Conservation (phyloP, 2,113 vertebrate genomes). For the Hyla sarda region DNA sequence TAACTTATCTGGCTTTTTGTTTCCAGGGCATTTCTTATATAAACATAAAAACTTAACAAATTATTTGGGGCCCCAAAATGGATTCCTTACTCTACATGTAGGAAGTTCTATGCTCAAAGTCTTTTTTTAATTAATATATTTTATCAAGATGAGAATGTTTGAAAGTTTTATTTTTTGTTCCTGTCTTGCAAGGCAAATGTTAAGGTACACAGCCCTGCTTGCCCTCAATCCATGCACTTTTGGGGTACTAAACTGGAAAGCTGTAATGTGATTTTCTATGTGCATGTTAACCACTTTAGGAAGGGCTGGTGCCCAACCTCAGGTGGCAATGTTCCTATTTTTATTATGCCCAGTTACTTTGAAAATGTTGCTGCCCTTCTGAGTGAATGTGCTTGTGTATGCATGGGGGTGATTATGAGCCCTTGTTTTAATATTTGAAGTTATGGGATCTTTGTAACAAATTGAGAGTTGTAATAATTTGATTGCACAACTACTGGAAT, state of each 20-base stretch:
- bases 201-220: neutral
- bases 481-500: constrained; percentile 87
- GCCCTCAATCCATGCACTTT: constrained; percentile 40
- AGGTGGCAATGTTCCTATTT: constrained; percentile 18
- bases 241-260: constrained; percentile 16
- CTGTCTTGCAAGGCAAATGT: constrained; percentile 20
- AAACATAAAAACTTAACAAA: too few species aligned
- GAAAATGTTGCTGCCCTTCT: constrained; percentile 45
- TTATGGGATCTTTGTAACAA: constrained; percentile 87
- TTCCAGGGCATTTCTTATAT: too few species aligned
- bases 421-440: constrained; percentile 36
- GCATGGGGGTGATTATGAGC: constrained; percentile 62
- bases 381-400: constrained; percentile 77
- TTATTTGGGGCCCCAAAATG: neutral
- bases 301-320: constrained; percentile 18
- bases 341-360: constrained; percentile 10
- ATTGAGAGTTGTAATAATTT: constrained; percentile 90
- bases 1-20: neutral
- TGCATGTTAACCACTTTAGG: constrained; percentile 34
- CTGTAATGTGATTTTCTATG: constrained; percentile 14
- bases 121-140: neutral
- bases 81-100: neutral
- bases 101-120: neutral
- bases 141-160: neutral
- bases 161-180: neutral